These are phyloP conservation scores for Poeciliopsis retropinna DNA, from an alignment of 2,113 vertebrate species.

Conservation along the genomic window DNA sequence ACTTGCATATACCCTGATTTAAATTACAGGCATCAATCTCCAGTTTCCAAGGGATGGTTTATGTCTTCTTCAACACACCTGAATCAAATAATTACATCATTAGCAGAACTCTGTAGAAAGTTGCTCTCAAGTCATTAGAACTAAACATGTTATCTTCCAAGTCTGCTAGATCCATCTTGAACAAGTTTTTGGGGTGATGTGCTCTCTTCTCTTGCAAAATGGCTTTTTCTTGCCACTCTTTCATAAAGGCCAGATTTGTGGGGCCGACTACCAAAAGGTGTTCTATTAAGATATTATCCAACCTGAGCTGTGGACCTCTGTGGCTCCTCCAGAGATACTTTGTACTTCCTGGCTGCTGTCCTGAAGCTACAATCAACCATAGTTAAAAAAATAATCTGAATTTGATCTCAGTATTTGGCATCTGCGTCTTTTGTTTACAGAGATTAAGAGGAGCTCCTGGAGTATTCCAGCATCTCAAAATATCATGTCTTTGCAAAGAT, in stretches of 20 bases:
- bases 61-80: no score
- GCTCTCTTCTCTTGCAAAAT: background rate
- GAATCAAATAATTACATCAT: no score
- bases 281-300: background rate
- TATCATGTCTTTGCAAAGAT: background rate
- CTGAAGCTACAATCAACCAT: background rate
- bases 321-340: no score
- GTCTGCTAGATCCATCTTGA: no score
- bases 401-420: background rate
- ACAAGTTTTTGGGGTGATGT: no score
- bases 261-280: background rate
- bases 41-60: no score
- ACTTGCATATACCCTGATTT: no score
- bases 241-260: background rate
- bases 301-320: background rate
- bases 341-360: background rate
- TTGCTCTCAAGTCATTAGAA: no score
- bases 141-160: no score
- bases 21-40: no score
- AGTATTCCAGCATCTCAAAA: background rate
- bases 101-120: no score
- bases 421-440: background rate
- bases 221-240: background rate
- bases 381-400: background rate
- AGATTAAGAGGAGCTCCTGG: background rate